Base-by-base conservation (phyloP, 2,888 invertebrate species). In the Diachrysia chrysitis region DNA sequence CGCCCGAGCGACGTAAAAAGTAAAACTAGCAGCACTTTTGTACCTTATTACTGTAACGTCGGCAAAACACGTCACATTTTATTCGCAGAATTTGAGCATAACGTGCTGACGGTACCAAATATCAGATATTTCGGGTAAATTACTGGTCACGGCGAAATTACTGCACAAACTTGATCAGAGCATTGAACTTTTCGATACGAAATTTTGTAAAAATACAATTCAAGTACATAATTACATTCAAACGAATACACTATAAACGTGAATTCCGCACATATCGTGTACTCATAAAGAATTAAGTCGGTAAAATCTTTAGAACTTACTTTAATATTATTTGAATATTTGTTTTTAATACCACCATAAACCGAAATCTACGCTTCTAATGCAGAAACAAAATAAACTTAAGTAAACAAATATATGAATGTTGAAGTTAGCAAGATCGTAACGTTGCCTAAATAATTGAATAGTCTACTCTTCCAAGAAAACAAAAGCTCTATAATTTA, bases 41-140 rank as follows among this genome's bases (percentile, higher is more conserved):
- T 58, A 66, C 68, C 70, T 66, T 81, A 69, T 62, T 76, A 62
- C 57, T 71, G 63, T 35, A 59, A 58, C 65, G 69, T 65, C 60
- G 71, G 63, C 70, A 71, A 77, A 72, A 76, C 77, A 78, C 86
- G 85, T 88, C 85, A 87, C 83, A 80, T 82, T 82, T 82, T 78
- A 76, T 83, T 80, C 79, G 73, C 70, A 71, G 76, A 70, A 82
- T 66, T 73, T 71, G 66, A 73, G 32, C 0, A 10, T 32, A 10
- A 79, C 42, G 7, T n/a, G 42, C 81, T 82, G 74, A 78, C 78
- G 83, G 79, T 78, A 69, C 84, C 85, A 88, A 91, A 91, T 89
- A 90, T 89, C 82, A 72, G 80, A 87, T 87, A 87, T 89, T 88
- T 89, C 84, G 87, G 86, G 85, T 87, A 87, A 88, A 87, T 82